These are phyloP conservation scores for Rotaria macrura DNA, from an alignment of 2,888 invertebrate genomes.

Conservation along the genomic window DNA sequence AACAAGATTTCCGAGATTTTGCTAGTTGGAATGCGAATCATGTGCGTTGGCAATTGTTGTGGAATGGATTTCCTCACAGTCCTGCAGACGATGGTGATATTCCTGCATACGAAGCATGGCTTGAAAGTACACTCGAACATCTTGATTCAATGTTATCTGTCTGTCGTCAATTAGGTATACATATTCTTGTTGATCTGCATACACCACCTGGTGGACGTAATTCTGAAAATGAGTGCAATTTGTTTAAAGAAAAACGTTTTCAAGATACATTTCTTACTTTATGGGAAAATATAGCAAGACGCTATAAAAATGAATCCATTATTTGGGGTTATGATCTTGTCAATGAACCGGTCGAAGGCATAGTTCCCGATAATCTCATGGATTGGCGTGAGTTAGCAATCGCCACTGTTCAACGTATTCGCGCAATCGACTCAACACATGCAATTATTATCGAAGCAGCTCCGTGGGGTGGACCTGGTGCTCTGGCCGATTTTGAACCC, in stretches of 20 bases:
- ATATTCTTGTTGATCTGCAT: background rate
- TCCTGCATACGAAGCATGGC: background rate
- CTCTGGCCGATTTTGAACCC: background rate
- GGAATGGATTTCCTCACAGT: constrained; percentile 13
- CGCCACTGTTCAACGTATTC: background rate
- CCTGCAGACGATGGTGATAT: constrained; percentile 12
- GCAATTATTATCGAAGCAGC: constrained; percentile 19
- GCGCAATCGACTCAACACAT: background rate
- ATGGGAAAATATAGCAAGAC: background rate
- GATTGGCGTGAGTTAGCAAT: constrained; percentile 11
- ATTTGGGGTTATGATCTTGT: constrained; percentile 15
- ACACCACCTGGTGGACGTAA: constrained; percentile 15
- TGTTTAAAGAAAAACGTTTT: constrained; percentile 20
- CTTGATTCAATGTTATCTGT: constrained; percentile 1
- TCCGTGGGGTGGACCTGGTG: background rate
- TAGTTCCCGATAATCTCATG: background rate
- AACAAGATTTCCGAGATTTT: constrained; percentile 12
- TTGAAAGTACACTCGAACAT: background rate
- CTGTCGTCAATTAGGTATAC: background rate
- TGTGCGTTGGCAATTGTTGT: background rate
- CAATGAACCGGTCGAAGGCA: constrained; percentile 8
- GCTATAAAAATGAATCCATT: background rate
- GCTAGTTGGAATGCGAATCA: background rate
- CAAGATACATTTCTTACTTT: background rate
- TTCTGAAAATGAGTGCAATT: background rate